These are phyloP conservation scores for Catocala fraxini DNA, from an alignment of 2,888 invertebrate genomes.

Conservation along the genomic window DNA sequence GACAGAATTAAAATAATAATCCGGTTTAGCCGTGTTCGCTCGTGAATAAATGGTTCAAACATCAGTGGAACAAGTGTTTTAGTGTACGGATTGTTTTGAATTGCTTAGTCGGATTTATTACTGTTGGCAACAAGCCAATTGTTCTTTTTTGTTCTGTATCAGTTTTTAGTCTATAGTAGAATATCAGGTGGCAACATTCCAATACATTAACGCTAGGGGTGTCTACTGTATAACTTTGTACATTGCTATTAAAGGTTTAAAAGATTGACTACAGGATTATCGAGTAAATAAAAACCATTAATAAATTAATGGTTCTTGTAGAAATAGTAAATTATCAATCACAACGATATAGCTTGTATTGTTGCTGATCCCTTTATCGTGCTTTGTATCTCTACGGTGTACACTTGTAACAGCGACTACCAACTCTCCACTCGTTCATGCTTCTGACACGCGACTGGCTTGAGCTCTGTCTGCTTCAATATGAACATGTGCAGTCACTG, in stretches of 20 bases:
- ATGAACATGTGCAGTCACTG: too few species aligned
- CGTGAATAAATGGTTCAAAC: conserved; percentile 22
- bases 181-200: background rate
- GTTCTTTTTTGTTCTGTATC: conserved; percentile 2
- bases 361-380: too few species aligned
- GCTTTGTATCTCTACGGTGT: too few species aligned
- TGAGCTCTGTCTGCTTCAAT: too few species aligned
- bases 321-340: too few species aligned
- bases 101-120: conserved; percentile 19
- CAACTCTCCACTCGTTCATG: too few species aligned
- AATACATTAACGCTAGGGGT: background rate
- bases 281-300: too few species aligned
- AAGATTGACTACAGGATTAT: too few species aligned
- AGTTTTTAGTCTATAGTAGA: conserved; percentile 6
- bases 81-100: conserved; percentile 19
- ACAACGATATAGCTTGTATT: too few species aligned
- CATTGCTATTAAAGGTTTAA: background rate
- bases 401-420: too few species aligned
- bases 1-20: conserved; percentile 39
- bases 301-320: too few species aligned
- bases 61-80: conserved; percentile 21
- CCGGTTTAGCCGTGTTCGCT: conserved; percentile 20
- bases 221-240: background rate
- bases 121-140: conserved; percentile 11
- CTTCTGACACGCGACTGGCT: too few species aligned